A percentile compares a stretch with the other conserved stretches of the same genome.
These are phyloP conservation scores for Carpatolechia fugitivella DNA, from an alignment of 2,888 invertebrate genomes.

Conservation along the genomic window DNA sequence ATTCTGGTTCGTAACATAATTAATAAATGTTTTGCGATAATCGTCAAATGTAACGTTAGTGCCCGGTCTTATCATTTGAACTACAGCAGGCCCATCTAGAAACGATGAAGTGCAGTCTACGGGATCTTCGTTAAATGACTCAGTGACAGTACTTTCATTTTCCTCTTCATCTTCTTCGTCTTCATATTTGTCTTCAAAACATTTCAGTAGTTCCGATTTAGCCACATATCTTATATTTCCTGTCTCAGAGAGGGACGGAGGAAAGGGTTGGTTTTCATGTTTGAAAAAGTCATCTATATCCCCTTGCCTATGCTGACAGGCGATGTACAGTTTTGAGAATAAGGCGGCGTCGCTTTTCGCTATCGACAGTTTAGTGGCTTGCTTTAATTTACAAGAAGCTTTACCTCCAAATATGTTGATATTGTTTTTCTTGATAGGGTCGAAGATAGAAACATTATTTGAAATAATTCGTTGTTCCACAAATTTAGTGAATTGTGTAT, in stretches of 20 bases:
- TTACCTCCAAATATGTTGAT: neutral
- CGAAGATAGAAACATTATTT: slow-evolving; percentile 19
- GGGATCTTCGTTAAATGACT: too few species aligned
- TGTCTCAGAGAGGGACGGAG: slow-evolving; percentile 18
- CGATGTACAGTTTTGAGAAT: slow-evolving; percentile 20
- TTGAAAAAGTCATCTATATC: slow-evolving; percentile 18
- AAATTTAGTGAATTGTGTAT: slow-evolving; percentile 17
- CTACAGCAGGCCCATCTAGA: neutral
- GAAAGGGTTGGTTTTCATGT: slow-evolving; percentile 19
- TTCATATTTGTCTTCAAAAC: slow-evolving; percentile 20
- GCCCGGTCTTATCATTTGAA: neutral
- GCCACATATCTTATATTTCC: slow-evolving; percentile 17
- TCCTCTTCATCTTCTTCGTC: slow-evolving; percentile 13
- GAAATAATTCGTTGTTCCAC: slow-evolving; percentile 15
- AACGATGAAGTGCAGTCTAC: neutral
- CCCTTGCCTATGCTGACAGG: slow-evolving; percentile 20
- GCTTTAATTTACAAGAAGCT: too few species aligned
- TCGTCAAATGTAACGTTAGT: neutral
- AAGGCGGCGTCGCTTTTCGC: slow-evolving; percentile 18
- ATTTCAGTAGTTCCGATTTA: slow-evolving; percentile 19
- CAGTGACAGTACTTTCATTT: neutral
- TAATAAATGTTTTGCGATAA: neutral
- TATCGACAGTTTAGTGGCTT: too few species aligned
- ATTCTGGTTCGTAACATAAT: neutral
- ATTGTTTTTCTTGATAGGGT: slow-evolving; percentile 15